These are phyloP conservation scores for Drosophila virilis DNA, from an alignment of 1,140 invertebrate species.

Conservation along the genomic window DNA sequence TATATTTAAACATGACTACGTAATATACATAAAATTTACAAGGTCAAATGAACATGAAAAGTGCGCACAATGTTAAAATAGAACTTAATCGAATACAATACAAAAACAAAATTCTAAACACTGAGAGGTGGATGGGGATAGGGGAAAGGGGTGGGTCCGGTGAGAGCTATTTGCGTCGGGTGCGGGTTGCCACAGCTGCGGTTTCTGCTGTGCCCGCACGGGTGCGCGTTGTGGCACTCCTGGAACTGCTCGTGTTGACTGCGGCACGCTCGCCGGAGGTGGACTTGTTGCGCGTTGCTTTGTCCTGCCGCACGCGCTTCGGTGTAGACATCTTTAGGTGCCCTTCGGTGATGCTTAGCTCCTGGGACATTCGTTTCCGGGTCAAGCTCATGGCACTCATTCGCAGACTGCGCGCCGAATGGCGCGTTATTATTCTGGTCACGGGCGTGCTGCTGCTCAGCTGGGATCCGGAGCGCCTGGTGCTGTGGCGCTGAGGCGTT, in stretches of 20 bases:
- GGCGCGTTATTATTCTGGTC: constrained; percentile 46
- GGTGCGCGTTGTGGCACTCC: background rate
- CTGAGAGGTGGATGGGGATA: background rate
- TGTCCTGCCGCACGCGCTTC: constrained; percentile 50
- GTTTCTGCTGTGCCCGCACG: background rate
- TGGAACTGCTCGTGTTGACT: constrained; percentile 9
- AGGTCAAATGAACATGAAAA: constrained; percentile 20
- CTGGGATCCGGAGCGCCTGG: background rate
- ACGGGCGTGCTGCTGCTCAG: constrained; percentile 33
- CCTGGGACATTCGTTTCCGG: constrained; percentile 65
- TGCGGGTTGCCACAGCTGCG: constrained; percentile 1
- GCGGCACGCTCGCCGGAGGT: background rate
- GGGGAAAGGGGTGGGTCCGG: background rate
- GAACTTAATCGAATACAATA: constrained; percentile 12
- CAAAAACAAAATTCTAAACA: constrained; percentile 21
- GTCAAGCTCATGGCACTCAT: constrained; percentile 55
- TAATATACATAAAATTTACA: constrained; percentile 41
- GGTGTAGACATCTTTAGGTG: constrained; percentile 55
- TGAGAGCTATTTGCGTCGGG: constrained; percentile 21
- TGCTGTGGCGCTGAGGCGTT: constrained; percentile 4
- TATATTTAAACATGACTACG: constrained; percentile 27
- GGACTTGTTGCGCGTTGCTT: background rate
- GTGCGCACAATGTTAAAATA: constrained; percentile 19
- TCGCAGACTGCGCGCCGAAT: constrained; percentile 49
- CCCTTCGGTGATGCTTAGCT: constrained; percentile 60